Conservation (phyloP, 2,888 invertebrate species). For the Aspidiotus destructor region DNA sequence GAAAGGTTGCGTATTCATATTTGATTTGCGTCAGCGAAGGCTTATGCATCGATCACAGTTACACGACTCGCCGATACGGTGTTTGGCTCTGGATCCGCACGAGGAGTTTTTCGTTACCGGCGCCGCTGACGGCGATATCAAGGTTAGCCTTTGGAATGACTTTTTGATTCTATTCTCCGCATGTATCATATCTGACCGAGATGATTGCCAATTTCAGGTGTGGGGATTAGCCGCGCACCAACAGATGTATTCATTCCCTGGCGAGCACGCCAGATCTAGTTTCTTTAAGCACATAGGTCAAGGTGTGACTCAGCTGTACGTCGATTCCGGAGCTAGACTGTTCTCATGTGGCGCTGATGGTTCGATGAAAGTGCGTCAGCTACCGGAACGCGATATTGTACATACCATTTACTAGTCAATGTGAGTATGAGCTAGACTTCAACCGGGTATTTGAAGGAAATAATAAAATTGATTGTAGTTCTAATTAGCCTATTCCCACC, state of each 20-base stretch:
- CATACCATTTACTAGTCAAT: constrained; percentile 41
- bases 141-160: constrained; percentile 47
- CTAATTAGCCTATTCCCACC: too few species aligned
- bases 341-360: constrained; percentile 99
- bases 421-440: constrained; percentile 19
- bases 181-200: too few species aligned
- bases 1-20: constrained; percentile 91
- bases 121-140: constrained; percentile 83
- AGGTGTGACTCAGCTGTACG: constrained; percentile 89
- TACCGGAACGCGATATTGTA: constrained; percentile 65
- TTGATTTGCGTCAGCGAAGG: constrained; percentile 85
- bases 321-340: constrained; percentile 78
- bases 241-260: constrained; percentile 74
- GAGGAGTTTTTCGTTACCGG: constrained; percentile 97
- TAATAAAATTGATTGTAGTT: too few species aligned
- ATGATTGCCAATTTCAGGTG: constrained; percentile 52
- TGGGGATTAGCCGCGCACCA: constrained; percentile 83
- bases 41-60: constrained; percentile 78
- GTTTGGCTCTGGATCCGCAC: constrained; percentile 84
- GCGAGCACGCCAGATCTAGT: constrained; percentile 89
- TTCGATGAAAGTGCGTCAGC: constrained; percentile 90
- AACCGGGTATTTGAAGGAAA: too few species aligned
- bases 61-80: constrained; percentile 89
- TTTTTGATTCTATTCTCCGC: too few species aligned
- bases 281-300: constrained; percentile 97